Base-by-base conservation (phyloP, 2,888 invertebrate genomes). In the Hydroisotoma schaefferi region DNA sequence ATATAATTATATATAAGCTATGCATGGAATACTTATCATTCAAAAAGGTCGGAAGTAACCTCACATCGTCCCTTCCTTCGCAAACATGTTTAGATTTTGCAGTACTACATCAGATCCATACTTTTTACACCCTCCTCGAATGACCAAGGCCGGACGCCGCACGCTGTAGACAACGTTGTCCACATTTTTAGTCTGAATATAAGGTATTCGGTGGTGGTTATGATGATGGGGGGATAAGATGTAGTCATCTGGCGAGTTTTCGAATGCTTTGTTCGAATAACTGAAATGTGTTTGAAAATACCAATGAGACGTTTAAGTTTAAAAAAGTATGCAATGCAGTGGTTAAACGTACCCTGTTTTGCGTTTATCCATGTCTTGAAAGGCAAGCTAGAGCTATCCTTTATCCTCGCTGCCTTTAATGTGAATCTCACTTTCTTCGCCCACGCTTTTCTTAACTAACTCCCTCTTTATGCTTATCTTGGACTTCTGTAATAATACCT, bases 21-120 rank as follows among this genome's bases (percentile, higher is more conserved):
- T n/a, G 15, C 28, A 47, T 47, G 23, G 20, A 10, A 47, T 47
- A 12, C 8, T 8, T 8, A 47, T 47, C 25, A 33, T 33, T 12
- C 10, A 12, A 12, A 33, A 29, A 52, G 5, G 15, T 47, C n/a
- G n/a, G n/a, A n/a, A n/a, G n/a, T n/a, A n/a, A n/a, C n/a, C 55
- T 65, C 37, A 65, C 65, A 65, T 65, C 12, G 61, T 65, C 44
- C 65, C 65, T 37, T 65, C 65, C 26, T 61, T 59, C 6, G 60
- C 58, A 38, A 59, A 57, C 61, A 65, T 65, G 37, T 65, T 61
- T 26, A 65, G 58, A 46, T 65, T 65, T 15, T 61, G 59, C 38
- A 65, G 65, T 20, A 65, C 60, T 33, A 57, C 49, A 15, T 53
- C 52, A 18, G 55, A 54, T 26, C 62, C 62, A 59, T 59, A 62